Conservation (phyloP, 2,888 invertebrate genomes). For the Eupithecia dodoneata region DNA sequence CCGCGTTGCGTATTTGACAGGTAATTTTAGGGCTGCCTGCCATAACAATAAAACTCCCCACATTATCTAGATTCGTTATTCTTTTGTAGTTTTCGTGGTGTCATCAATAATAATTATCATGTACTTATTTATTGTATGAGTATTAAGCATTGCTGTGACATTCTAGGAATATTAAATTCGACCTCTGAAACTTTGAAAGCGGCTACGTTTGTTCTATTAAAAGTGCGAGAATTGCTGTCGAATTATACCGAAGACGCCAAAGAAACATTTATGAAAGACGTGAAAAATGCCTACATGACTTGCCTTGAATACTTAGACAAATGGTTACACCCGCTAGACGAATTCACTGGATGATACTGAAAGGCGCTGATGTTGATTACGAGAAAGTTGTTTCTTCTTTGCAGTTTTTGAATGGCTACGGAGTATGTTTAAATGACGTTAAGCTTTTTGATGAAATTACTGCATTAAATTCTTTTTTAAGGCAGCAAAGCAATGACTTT, state of each 20-base stretch:
- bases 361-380: constrained; percentile 9
- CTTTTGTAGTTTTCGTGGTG: not conserved
- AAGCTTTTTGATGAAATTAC: not conserved
- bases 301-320: constrained; percentile 13
- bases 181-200: too few species aligned
- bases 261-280: not conserved
- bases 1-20: constrained; percentile 19
- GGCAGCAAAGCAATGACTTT: too few species aligned
- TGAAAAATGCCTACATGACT: constrained; percentile 16
- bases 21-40: constrained; percentile 10
- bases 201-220: too few species aligned
- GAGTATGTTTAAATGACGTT: constrained; percentile 13
- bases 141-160: too few species aligned
- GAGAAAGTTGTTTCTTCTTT: not conserved
- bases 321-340: constrained; percentile 12
- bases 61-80: not conserved
- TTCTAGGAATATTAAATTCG: too few species aligned
- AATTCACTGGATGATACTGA: constrained; percentile 15
- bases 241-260: too few species aligned
- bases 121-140: too few species aligned
- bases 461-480: too few species aligned
- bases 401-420: constrained; percentile 7
- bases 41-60: not conserved
- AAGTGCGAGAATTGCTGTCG: too few species aligned
- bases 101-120: too few species aligned